phyloP scores from a whole-genome alignment of 1,140 invertebrate genomes.

The Platyscapa corneri region DNA sequence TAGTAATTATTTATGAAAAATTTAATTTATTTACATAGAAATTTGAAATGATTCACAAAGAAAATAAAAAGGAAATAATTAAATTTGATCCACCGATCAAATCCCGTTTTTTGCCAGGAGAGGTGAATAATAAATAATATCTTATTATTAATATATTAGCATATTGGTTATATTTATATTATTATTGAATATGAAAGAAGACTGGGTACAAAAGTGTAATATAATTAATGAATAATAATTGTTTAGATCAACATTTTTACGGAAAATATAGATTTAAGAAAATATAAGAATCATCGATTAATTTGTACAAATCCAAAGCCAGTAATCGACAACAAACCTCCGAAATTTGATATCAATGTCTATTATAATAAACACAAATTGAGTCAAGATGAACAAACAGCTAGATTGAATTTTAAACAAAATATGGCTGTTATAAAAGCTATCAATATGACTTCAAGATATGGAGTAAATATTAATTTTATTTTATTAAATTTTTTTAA shows the following conservation, averaged over 20 bases:
- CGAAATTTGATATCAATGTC: constrained; percentile 60
- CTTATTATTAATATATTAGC: background rate
- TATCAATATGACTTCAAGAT: constrained; percentile 67
- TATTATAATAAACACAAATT: constrained; percentile 65
- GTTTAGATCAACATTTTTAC: constrained; percentile 30
- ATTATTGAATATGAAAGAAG: background rate
- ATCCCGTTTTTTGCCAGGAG: constrained; percentile 55
- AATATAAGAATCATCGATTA: constrained; percentile 60
- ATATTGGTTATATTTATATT: background rate
- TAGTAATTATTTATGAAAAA: background rate
- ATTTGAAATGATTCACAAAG: constrained; percentile 44
- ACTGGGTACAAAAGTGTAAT: background rate
- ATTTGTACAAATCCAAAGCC: constrained; percentile 61
- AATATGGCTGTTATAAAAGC: constrained; percentile 71
- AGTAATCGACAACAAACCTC: constrained; percentile 67
- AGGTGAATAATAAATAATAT: constrained; percentile 52
- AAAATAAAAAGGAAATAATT: constrained; percentile 19
- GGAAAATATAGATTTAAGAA: constrained; percentile 56
- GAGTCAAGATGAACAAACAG: constrained; percentile 56
- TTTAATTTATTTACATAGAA: background rate
- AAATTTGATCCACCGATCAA: constrained; percentile 49
- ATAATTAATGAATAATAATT: constrained; percentile 29
- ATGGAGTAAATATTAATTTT: constrained; percentile 63
- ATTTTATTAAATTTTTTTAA: background rate
- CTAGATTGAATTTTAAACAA: constrained; percentile 67